phyloP scores from a whole-genome alignment of 1,140 invertebrate species.

The Pachypeltis micranthus region DNA sequence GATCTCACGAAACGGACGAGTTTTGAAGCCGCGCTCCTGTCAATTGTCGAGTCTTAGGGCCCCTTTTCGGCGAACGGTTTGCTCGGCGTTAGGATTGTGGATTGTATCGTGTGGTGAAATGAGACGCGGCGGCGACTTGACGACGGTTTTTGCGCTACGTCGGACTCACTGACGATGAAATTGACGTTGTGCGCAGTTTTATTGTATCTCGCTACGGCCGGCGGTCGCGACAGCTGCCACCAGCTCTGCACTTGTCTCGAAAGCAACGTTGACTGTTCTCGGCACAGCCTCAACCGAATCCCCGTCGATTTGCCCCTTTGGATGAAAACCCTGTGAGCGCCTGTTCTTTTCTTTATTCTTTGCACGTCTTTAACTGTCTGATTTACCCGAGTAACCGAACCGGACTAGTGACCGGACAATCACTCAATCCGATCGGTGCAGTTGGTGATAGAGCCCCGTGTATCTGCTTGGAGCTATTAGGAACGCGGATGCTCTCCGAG shows the following conservation, averaged over 20 bases:
- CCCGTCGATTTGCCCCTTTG: conserved; percentile 14
- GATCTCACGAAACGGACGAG: too few relatives aligned
- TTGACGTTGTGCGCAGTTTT: background rate
- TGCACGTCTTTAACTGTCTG: background rate
- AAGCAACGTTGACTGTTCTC: conserved; percentile 18
- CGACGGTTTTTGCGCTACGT: background rate
- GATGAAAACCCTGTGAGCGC: conserved; percentile 19
- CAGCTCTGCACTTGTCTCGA: conserved; percentile 16
- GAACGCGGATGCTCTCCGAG: too few relatives aligned
- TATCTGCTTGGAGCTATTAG: background rate
- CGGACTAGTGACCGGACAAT: too few relatives aligned
- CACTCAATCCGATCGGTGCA: background rate
- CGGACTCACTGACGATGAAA: background rate
- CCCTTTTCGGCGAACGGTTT: too few relatives aligned
- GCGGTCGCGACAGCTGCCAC: conserved; percentile 5
- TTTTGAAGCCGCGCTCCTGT: too few relatives aligned
- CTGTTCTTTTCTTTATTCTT: background rate
- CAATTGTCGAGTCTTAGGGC: too few relatives aligned
- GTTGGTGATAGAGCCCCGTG: background rate
- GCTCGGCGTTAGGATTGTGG: too few relatives aligned
- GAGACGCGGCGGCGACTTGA: too few relatives aligned
- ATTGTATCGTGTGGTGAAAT: too few relatives aligned
- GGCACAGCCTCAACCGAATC: conserved; percentile 2
- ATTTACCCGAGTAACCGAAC: background rate
- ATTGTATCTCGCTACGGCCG: background rate